These are phyloP conservation scores for Oenanthe melanoleuca DNA, from an alignment of 2,113 vertebrate species.

Conservation along the genomic window DNA sequence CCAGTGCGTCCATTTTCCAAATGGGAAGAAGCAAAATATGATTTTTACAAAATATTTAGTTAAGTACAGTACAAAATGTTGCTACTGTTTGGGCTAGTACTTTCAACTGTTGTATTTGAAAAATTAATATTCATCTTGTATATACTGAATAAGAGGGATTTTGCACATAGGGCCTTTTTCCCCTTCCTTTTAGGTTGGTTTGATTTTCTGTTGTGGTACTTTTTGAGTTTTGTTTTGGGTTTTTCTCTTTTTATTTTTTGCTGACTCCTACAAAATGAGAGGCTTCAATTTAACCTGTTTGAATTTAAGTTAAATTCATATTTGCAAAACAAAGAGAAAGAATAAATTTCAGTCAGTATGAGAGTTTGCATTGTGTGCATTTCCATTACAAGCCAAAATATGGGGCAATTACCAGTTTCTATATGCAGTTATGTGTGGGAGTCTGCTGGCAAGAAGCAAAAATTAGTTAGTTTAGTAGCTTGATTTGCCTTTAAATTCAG, in stretches of 20 bases:
- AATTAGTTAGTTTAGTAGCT: constrained; percentile 69
- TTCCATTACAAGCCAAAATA: constrained; percentile 41
- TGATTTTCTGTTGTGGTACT: not conserved
- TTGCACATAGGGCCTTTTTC: not conserved
- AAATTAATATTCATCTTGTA: not conserved
- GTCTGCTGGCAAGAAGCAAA: constrained; percentile 70
- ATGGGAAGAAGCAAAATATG: not conserved
- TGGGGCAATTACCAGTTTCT: constrained; percentile 75
- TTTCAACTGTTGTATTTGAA: not conserved
- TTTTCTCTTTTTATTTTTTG: not conserved
- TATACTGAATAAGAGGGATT: not conserved
- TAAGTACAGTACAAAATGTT: not conserved
- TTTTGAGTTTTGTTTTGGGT: not conserved
- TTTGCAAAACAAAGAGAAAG: not conserved
- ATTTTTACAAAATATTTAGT: not conserved
- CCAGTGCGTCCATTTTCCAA: not conserved
- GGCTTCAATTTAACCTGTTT: not conserved
- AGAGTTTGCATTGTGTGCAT: constrained; percentile 47
- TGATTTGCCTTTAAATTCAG: constrained; percentile 79
- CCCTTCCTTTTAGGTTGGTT: not conserved
- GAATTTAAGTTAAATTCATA: not conserved
- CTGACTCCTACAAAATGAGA: not conserved
- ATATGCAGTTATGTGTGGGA: constrained; percentile 79
- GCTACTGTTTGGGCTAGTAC: not conserved
- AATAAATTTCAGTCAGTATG: constrained; percentile 8